These are phyloP conservation scores for Onthophagus sagittarius DNA, from an alignment of 2,888 invertebrate species.

Conservation along the genomic window DNA sequence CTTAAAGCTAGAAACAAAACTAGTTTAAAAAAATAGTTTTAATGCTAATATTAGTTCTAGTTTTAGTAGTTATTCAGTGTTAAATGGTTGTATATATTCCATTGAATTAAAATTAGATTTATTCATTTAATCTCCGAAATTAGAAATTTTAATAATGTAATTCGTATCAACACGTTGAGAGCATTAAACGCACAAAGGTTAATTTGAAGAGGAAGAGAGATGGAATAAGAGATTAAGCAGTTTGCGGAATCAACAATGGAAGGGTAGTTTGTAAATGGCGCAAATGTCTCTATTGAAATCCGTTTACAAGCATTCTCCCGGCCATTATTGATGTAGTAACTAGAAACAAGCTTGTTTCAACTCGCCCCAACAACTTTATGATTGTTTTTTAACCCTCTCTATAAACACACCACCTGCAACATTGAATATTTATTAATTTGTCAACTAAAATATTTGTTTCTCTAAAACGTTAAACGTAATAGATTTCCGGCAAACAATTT, in stretches of 20 bases:
- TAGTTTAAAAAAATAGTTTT: too few relatives aligned
- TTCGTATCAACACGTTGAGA: too few relatives aligned
- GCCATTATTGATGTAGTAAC: not conserved
- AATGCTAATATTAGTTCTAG: too few relatives aligned
- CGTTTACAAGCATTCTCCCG: not conserved
- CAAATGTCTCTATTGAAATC: not conserved
- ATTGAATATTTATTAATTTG: not conserved
- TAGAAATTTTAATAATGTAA: too few relatives aligned
- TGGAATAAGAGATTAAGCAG: too few relatives aligned
- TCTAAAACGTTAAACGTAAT: not conserved
- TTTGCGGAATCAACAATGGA: not conserved
- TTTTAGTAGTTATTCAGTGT: too few relatives aligned
- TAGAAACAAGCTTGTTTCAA: not conserved
- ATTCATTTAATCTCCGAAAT: too few relatives aligned
- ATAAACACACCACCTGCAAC: not conserved
- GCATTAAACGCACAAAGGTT: too few relatives aligned
- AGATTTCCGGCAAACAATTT: not conserved
- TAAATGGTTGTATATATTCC: too few relatives aligned
- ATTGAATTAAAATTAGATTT: too few relatives aligned
- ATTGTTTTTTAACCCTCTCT: not conserved
- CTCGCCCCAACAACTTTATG: not conserved
- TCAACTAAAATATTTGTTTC: not conserved
- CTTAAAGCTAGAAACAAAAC: too few relatives aligned
- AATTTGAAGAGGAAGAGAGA: too few relatives aligned
- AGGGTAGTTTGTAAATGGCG: not conserved